A percentile compares a stretch with the other conserved stretches of the same genome.
Conservation (phyloP, 2,888 invertebrate genomes). For the Nemapogon koenigi region DNA sequence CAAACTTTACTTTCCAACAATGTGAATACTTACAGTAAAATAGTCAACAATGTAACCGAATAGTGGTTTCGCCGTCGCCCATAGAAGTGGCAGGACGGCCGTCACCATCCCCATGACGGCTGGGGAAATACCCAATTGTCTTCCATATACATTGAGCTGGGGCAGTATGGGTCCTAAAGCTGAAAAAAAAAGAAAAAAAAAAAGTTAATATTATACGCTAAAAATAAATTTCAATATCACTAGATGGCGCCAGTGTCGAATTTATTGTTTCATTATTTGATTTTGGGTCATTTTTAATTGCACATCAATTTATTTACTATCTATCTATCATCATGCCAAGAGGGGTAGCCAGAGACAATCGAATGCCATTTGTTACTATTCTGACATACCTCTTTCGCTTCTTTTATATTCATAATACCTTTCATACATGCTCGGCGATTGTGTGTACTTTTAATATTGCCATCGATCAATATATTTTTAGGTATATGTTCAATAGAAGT, state of each 20-base stretch:
- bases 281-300: background rate
- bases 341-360: too few species aligned
- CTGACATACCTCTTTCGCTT: too few species aligned
- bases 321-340: background rate
- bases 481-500: too few species aligned
- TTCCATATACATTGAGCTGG: conserved; percentile 78
- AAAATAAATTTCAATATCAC: too few species aligned
- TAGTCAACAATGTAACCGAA: conserved; percentile 80
- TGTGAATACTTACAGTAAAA: conserved; percentile 56
- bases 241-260: background rate
- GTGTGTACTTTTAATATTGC: too few species aligned
- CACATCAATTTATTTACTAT: background rate
- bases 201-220: too few species aligned
- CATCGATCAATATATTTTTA: too few species aligned
- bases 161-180: conserved; percentile 84
- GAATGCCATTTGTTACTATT: too few species aligned
- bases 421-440: too few species aligned
- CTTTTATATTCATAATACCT: too few species aligned
- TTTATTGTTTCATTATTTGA: background rate
- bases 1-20: conserved; percentile 1
- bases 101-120: conserved; percentile 79
- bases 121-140: conserved; percentile 78
- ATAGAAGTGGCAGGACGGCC: conserved; percentile 76
- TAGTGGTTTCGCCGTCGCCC: conserved; percentile 77
- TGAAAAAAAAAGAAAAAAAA: conserved; percentile 35